Evolutionary conservation across 2,113 vertebrate genomes (phyloP).

Genomic region (Myanophis thanlyinensis): DNA sequence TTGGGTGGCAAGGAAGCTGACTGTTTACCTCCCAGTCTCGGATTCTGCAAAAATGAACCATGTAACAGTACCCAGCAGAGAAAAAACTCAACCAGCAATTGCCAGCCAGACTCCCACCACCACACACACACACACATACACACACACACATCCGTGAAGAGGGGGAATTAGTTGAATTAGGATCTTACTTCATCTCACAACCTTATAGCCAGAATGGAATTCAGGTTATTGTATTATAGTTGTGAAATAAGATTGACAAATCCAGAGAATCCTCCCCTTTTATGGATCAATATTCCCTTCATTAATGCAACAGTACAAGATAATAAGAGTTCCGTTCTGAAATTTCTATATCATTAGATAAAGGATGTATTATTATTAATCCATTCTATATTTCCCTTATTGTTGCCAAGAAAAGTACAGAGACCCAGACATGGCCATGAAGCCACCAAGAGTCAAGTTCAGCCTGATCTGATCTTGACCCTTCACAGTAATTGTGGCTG

Average conservation of each 20-base stretch:
- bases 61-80: neutral
- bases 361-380: neutral
- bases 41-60: neutral
- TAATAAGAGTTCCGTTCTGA: neutral
- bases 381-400: neutral
- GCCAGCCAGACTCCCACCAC: neutral
- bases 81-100: neutral
- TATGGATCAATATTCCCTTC: neutral
- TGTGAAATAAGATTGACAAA: neutral
- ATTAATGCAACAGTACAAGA: neutral
- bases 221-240: neutral
- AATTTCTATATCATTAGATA: neutral
- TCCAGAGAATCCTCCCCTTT: neutral
- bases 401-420: neutral
- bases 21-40: neutral
- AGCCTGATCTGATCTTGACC: neutral
- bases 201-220: neutral
- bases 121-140: too few species aligned
- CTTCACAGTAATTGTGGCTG: neutral
- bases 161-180: neutral
- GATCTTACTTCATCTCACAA: neutral
- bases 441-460: neutral
- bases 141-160: neutral
- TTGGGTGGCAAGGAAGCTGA: too few species aligned
- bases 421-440: neutral